These are phyloP conservation scores for Kryptopterus vitreolus DNA, from an alignment of 2,797 vertebrate species.

Conservation along the genomic window DNA sequence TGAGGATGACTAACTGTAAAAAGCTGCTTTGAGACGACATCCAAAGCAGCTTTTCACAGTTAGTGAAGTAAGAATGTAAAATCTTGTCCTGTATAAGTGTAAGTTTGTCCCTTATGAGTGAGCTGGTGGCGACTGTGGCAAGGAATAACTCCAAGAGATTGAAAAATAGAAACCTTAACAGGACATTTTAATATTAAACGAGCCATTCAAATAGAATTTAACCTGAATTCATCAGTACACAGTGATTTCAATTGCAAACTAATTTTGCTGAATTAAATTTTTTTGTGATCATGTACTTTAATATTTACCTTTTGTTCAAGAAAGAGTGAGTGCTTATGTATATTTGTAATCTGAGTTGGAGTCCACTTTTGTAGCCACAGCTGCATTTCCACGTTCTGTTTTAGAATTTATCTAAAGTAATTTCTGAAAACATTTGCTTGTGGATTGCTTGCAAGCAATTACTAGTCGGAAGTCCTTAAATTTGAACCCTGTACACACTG, in stretches of 20 bases:
- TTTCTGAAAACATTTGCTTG: background rate
- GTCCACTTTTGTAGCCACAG: background rate
- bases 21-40: too few species aligned
- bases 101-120: too few species aligned
- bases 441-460: background rate
- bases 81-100: too few species aligned
- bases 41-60: too few species aligned
- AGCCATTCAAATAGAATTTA: too few species aligned
- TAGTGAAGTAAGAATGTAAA: too few species aligned
- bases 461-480: background rate
- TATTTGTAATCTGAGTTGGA: background rate
- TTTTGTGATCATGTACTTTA: background rate
- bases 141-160: too few species aligned
- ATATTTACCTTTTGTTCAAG: background rate
- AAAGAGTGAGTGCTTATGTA: background rate
- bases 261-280: background rate
- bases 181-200: too few species aligned
- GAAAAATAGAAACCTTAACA: too few species aligned
- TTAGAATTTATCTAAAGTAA: background rate
- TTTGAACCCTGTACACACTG: background rate
- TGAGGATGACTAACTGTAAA: too few species aligned
- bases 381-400: background rate
- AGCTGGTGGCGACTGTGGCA: too few species aligned
- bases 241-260: background rate
- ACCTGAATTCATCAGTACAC: too few species aligned